Percentiles rank a stretch among this genome's conserved stretches.
Conservation (phyloP, 2,888 invertebrate genomes). For the Chrysodeixis includens region DNA sequence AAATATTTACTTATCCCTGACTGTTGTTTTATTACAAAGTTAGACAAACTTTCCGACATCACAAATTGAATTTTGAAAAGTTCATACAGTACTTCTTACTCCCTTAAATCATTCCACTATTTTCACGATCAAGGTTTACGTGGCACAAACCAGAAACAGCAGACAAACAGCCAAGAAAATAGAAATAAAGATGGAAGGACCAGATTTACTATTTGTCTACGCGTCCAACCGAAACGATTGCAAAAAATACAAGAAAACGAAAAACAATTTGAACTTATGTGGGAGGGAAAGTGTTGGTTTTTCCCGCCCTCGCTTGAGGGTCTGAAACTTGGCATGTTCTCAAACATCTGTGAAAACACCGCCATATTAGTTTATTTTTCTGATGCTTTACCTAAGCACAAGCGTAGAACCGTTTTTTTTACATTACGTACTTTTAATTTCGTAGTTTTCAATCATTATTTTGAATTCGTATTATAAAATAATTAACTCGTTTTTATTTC, state of each 20-base stretch:
- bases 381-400: not conserved
- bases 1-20: too few species aligned
- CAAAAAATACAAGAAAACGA: conserved; percentile 25
- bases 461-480: too few species aligned
- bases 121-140: not conserved
- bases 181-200: not conserved
- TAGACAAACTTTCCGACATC: too few species aligned
- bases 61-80: too few species aligned
- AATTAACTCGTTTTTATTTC: too few species aligned
- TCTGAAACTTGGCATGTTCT: conserved; percentile 17
- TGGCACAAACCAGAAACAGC: not conserved
- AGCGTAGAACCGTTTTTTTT: not conserved
- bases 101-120: not conserved
- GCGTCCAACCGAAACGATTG: not conserved
- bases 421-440: not conserved
- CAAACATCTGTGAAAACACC: conserved; percentile 17
- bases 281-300: conserved; percentile 15
- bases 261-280: conserved; percentile 12
- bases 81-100: too few species aligned
- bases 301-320: conserved; percentile 8
- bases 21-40: too few species aligned
- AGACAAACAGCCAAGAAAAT: conserved; percentile 10
- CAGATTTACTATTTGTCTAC: conserved; percentile 3
- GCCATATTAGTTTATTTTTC: conserved; percentile 1
- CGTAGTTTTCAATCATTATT: not conserved